Base-by-base conservation (phyloP, 1,140 invertebrate species). In the Rhopalosiphum maidis region DNA sequence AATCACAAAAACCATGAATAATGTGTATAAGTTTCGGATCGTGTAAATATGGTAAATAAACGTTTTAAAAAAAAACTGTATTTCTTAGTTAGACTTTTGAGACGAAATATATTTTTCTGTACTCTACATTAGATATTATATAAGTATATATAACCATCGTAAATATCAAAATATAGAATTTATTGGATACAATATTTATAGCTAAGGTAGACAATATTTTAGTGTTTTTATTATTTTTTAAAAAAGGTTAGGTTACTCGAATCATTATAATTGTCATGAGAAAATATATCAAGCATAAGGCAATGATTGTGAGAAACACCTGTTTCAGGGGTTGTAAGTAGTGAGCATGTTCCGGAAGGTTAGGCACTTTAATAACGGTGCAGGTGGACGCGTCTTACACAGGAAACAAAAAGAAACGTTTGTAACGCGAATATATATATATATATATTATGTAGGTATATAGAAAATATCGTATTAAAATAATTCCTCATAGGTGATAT, bases 221-320 rank as follows among this genome's bases (percentile, higher is more conserved):
- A n/a, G 15, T 77, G 60, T 77, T 77, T 77, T 77, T 77, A n/a
- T 11, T 51, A 18, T 51, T 51, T 51, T 51, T 51, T 51, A 51
- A 51, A 51, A 46, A 46, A 55, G 54, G 60, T 77, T 77, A n/a
- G 60, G 60, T n/a, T 77, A n/a, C 30, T 18, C 4, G 18, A n/a
- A 18, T 77, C 30, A 77, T n/a, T 77, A 77, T 77, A 55, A 89
- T 89, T 41, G 88, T 54, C 51, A 89, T 89, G 88, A 89, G 88
- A 89, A 89, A 89, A 55, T 55, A 55, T 25, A 89, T 55, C 48
- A 35, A 89, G 51, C 41, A 43, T 41, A 77, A 82, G 68, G 30
- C 46, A n/a, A 83, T 35, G 60, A 92, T 82, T 92, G 91, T 92
- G 91, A 92, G 91, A 92, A 92, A 77, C 91, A 92, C 77, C 91